Evolutionary conservation across 2,888 invertebrate genomes (phyloP), one percentile per base, ranked within the genome.

Genomic region (Parnassius glacialis): DNA sequence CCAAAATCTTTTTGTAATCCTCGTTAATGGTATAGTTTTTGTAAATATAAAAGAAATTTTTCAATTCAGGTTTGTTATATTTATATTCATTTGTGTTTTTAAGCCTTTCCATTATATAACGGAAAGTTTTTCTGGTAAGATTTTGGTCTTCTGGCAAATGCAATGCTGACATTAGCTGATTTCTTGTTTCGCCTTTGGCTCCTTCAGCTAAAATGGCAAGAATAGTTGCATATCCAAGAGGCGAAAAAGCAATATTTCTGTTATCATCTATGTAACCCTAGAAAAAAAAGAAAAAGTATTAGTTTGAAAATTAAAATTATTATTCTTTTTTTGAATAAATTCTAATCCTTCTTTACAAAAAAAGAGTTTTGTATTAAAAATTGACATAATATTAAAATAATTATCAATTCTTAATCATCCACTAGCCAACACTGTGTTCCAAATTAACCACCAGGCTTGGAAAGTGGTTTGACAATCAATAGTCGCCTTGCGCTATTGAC

Each of bases 11-110:
- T 68, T 93, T 93, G 74, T 93, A 94, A 41, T 93, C 92, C 50
- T 94, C 92, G 64, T 92, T 92, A 3, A 93, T 93, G 0, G 93
- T 93, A 72, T 93, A 92, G 70, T 94, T 94, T 71, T 93, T 93
- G 77, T 94, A 94, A 9, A 94, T 92, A 70, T 94, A 94, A 72
- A 94, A 93, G 88, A 93, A 94, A 70, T 94, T 94, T 74, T 94
- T 93, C 67, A 94, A 84, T 68, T 94, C 93, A 1, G 94, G 94
- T 63, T 88, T 85, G 66, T 92, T 92, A 59, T 84, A 80, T 78
- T 88, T 87, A 67, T 90, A 92, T 64, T 89, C 85, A 57, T 90
- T 83, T 2, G 81, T 87, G 57, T 92, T 92, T 68, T 87, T 90
- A n/a, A 93, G 73, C 54, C 92, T 82, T 57, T 92, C 85, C 83